A percentile compares a stretch with the other conserved stretches of the same genome.
Conservation (phyloP, 2,113 vertebrate species). For the Malurus melanocephalus region DNA sequence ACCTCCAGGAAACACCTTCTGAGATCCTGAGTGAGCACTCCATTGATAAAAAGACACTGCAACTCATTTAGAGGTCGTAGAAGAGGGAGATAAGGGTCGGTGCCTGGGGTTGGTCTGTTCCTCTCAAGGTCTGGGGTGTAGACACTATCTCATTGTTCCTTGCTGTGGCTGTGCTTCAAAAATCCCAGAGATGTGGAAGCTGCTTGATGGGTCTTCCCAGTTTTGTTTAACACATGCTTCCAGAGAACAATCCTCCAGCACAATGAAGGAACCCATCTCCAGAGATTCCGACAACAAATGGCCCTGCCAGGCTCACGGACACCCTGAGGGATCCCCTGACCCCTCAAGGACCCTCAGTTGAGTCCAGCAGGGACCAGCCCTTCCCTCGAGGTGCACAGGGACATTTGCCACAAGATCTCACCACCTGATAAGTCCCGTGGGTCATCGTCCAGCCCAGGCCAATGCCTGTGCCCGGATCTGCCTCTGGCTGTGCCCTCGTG, state of each 20-base stretch:
- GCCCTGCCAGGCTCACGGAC: not conserved
- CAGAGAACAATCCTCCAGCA: not conserved
- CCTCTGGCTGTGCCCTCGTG: not conserved
- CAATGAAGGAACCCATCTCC: fast-evolving
- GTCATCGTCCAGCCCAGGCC: fast-evolving
- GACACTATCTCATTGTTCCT: fast-evolving
- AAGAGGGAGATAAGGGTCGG: too few species aligned
- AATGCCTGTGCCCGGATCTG: not conserved
- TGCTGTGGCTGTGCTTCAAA: not conserved
- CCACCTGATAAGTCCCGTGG: fast-evolving
- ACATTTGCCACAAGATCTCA: not conserved
- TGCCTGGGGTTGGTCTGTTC: not conserved
- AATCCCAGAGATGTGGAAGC: not conserved
- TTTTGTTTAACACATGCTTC: not conserved
- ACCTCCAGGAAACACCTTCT: not conserved
- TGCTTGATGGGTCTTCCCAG: not conserved
- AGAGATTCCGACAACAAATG: not conserved
- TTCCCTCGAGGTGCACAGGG: fast-evolving
- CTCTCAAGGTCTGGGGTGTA: fast-evolving
- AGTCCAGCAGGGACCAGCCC: not conserved
- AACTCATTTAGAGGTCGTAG: fast-evolving
- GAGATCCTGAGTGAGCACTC: fast-evolving
- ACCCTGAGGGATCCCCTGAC: not conserved
- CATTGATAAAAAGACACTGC: not conserved
- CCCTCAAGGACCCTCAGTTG: not conserved